Base-by-base conservation (phyloP, 2,113 vertebrate species). In the Gymnobelideus leadbeateri region DNA sequence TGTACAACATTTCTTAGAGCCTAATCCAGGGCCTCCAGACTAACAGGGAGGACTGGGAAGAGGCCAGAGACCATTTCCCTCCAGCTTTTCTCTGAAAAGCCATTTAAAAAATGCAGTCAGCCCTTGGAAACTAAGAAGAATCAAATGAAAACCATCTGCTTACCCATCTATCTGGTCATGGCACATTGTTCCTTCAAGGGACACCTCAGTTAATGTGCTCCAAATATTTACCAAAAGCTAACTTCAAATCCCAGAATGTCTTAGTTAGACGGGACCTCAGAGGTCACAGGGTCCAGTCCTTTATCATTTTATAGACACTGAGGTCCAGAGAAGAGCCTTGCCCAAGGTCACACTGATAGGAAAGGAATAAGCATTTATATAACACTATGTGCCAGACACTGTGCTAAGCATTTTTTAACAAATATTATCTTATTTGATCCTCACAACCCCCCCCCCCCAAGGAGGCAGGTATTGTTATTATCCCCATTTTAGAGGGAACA, bases 31-130 rank as follows among this genome's bases (percentile, higher is more conserved):
- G 31, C 57, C 54, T 90, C 47, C n/a, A 51, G 89, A 90, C 2
- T 77, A 28, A 90, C 24, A 57, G 46, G 28, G 89, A 89, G 51
- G 28, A 93, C 68, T 84, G 68, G 68, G 68, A 84, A n/a, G n/a
- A 84, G 68, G 68, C 68, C 68, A 84, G 68, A 43, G n/a, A 84
- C 68, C 68, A 84, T 84, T 84, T 84, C 68, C 68, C 68, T 84
- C 68, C 68, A 84, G 68, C 68, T 84, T 84, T 84, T 43, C 68
- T 43, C 68, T 84, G 43, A 84, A 84, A 84, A 84, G 68, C 6
- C 68, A n/a, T 84, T 84, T 84, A 8, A 43, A 84, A 84, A 84
- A 84, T 84, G 37, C 37, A 84, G 68, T 84, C 68, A 84, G 68
- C 68, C 19, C 19, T 23, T 84, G 68, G 68, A 84, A 84, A 43